Conservation (phyloP, 2,888 invertebrate species). For the Thalpophila matura region DNA sequence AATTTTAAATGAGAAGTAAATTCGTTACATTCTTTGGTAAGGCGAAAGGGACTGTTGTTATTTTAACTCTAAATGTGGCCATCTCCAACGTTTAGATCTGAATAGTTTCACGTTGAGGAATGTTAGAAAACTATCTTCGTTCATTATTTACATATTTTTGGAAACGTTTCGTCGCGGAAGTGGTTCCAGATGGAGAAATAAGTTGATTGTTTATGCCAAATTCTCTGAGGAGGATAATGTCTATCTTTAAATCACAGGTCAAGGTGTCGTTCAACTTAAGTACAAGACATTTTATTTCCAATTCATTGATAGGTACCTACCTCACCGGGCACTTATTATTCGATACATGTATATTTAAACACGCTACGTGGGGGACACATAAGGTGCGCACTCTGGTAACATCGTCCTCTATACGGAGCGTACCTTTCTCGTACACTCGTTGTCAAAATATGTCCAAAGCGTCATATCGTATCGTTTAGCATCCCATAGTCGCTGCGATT, state of each 20-base stretch:
- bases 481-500: background rate
- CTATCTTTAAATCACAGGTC: background rate
- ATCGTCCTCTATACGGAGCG: background rate
- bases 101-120: background rate
- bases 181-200: background rate
- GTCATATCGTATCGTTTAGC: background rate
- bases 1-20: slow-evolving; percentile 15
- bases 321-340: slow-evolving; percentile 7
- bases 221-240: background rate
- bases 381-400: background rate
- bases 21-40: background rate
- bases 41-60: slow-evolving; percentile 7
- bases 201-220: background rate
- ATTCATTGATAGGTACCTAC: background rate
- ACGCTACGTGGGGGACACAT: background rate
- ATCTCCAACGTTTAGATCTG: background rate
- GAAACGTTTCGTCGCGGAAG: background rate
- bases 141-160: background rate
- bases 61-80: slow-evolving; percentile 10
- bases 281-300: background rate
- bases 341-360: background rate
- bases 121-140: background rate
- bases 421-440: background rate
- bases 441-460: background rate
- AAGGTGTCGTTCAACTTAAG: background rate